phyloP scores from a whole-genome alignment of 2,797 vertebrate species.

The Rhynchonycteris naso region DNA sequence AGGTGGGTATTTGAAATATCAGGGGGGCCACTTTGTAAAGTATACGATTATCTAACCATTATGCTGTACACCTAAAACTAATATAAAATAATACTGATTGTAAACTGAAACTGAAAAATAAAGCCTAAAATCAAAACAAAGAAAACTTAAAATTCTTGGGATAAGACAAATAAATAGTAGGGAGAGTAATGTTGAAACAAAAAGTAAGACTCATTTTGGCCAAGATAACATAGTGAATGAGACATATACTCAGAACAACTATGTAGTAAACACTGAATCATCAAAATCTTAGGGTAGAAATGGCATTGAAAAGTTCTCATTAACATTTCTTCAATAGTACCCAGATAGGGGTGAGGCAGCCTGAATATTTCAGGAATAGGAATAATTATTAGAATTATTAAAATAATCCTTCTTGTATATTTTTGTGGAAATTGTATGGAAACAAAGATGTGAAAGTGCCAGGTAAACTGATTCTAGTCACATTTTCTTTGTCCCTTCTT shows the following conservation, averaged over 20 bases:
- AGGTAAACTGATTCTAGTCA: background rate
- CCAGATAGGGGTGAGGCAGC: background rate
- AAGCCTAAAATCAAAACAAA: background rate
- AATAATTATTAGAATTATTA: background rate
- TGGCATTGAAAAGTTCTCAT: constrained; percentile 18
- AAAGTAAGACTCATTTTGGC: constrained; percentile 33
- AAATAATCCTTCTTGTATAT: background rate
- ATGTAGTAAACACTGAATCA: background rate
- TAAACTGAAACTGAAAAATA: background rate
- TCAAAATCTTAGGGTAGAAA: constrained; percentile 24
- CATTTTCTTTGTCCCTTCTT: background rate
- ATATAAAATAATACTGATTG: background rate
- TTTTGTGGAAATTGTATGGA: background rate
- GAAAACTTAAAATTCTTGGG: background rate
- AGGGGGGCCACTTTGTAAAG: background rate
- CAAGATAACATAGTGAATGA: constrained; percentile 35
- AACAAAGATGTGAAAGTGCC: background rate
- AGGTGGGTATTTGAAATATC: background rate
- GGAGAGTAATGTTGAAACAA: constrained; percentile 3
- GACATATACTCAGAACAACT: background rate
- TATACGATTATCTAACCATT: background rate
- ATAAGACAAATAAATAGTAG: constrained; percentile 55
- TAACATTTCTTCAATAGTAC: background rate
- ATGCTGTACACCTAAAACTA: background rate
- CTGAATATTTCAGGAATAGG: constrained; percentile 3